Conservation (phyloP, 2,888 invertebrate genomes). For the Drosophila anceps region DNA sequence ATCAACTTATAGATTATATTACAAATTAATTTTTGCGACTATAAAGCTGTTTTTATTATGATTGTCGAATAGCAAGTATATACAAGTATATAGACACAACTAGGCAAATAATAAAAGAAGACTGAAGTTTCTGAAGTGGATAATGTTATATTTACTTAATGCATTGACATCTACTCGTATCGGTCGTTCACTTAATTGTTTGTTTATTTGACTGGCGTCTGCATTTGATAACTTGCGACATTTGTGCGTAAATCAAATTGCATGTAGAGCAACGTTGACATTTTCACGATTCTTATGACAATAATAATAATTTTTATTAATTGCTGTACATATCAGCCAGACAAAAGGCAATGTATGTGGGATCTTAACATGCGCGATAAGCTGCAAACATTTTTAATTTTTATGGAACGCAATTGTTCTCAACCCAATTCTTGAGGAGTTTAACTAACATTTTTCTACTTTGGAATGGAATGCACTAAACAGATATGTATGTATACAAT, state of each 20-base stretch:
- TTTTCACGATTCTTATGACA: conserved; percentile 27
- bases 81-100: not conserved
- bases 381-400: not conserved
- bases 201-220: conserved; percentile 48
- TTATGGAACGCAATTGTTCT: not conserved
- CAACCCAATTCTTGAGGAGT: not conserved
- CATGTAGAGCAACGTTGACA: conserved; percentile 28
- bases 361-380: conserved; percentile 25
- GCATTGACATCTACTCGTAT: conserved; percentile 33
- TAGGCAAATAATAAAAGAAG: not conserved
- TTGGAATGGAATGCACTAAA: not conserved
- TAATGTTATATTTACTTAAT: conserved; percentile 2
- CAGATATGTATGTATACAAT: not conserved
- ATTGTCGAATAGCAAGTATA: not conserved
- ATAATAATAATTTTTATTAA: conserved; percentile 72
- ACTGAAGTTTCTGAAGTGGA: not conserved
- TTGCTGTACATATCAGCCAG: conserved; percentile 15
- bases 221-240: conserved; percentile 64
- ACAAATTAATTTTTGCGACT: not conserved
- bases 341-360: not conserved
- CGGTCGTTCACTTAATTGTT: conserved; percentile 68
- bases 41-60: not conserved
- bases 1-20: conserved; percentile 9
- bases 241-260: conserved; percentile 60
- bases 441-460: not conserved